Percentiles rank a stretch among this genome's conserved stretches.
phyloP scores from a whole-genome alignment of 2,888 invertebrate genomes.

The Mylabris sibirica region DNA sequence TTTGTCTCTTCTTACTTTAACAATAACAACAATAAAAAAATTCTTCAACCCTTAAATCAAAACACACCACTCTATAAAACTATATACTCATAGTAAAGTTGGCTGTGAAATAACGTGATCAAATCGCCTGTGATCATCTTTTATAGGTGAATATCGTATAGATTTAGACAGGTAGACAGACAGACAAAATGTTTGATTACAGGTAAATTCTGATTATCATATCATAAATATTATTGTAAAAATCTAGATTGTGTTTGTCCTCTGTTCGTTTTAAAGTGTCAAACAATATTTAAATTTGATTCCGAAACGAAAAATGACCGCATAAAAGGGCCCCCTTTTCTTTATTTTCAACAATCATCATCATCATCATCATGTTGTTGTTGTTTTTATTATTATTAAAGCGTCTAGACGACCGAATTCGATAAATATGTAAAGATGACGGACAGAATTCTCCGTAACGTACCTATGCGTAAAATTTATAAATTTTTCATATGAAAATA shows the following conservation, averaged over 20 bases:
- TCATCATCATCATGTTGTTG: too few species aligned
- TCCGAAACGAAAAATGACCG: not conserved
- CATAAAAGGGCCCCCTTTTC: conserved; percentile 33
- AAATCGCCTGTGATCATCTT: not conserved
- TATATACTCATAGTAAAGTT: too few species aligned
- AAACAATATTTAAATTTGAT: not conserved
- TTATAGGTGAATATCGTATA: not conserved
- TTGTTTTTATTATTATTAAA: conserved; percentile 21
- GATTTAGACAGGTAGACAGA: too few species aligned
- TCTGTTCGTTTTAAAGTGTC: not conserved
- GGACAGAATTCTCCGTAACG: not conserved
- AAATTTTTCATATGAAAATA: not conserved
- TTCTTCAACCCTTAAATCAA: too few species aligned
- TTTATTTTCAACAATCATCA: too few species aligned
- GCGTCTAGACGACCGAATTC: conserved; percentile 43
- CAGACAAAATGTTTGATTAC: not conserved
- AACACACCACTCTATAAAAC: too few species aligned
- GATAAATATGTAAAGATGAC: conserved; percentile 45
- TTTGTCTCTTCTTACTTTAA: too few species aligned
- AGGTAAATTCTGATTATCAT: not conserved
- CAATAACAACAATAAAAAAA: too few species aligned
- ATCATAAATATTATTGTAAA: not conserved
- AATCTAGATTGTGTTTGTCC: not conserved
- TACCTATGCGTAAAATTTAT: conserved; percentile 4
- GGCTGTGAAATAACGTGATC: too few species aligned